Percentiles rank a stretch among this genome's conserved stretches.
Evolutionary conservation across 1,140 invertebrate species (phyloP).

Genomic region (Plectrocnemia conspersa): DNA sequence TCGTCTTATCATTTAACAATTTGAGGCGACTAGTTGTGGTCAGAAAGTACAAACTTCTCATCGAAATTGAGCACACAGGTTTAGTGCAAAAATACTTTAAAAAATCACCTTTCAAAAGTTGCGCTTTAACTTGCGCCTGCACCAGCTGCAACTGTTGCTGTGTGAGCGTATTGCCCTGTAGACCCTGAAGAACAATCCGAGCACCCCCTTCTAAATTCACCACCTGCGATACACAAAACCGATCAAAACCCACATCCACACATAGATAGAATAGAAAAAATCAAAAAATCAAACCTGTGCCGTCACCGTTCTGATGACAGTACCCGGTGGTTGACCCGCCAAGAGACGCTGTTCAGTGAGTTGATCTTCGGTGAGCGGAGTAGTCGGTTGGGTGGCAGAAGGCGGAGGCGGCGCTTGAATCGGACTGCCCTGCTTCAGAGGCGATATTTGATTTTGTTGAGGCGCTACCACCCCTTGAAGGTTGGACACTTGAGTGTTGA

Average conservation of each 20-base stretch:
- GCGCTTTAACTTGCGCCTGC: conserved; percentile 83
- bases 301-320: conserved; percentile 79
- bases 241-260: neutral
- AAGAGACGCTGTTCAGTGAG: conserved; percentile 67
- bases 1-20: no score
- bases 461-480: neutral
- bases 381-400: conserved; percentile 33
- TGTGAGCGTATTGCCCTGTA: conserved; percentile 75
- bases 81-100: no score
- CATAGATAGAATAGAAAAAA: neutral
- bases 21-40: no score
- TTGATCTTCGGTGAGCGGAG: conserved; percentile 48
- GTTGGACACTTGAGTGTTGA: neutral
- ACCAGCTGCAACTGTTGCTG: conserved; percentile 73
- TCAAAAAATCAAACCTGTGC: conserved; percentile 51
- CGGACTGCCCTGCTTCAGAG: conserved; percentile 31
- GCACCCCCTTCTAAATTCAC: conserved; percentile 78
- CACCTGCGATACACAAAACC: conserved; percentile 50
- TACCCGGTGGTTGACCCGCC: conserved; percentile 74
- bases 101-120: conserved; percentile 70
- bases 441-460: conserved; percentile 21
- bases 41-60: no score
- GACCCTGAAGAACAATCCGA: conserved; percentile 75
- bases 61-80: no score
- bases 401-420: conserved; percentile 26